Conservation (phyloP, 2,113 vertebrate species). For the Dipodomys stephensi region DNA sequence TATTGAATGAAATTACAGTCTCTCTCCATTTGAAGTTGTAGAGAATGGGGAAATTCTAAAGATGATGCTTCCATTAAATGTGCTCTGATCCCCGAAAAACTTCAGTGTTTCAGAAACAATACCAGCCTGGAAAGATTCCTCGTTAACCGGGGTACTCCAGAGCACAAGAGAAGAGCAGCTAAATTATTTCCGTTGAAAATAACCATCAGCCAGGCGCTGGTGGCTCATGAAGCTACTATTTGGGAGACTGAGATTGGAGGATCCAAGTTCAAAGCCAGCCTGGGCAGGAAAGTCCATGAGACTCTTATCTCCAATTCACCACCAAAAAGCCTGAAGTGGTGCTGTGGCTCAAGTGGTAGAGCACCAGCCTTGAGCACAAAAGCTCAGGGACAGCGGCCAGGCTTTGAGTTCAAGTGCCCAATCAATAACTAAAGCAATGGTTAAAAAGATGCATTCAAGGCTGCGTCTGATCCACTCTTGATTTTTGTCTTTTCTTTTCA, state of each 20-base stretch:
- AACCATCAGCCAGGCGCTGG: no score
- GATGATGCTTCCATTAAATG: not conserved
- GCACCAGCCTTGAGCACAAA: no score
- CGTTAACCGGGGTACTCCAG: not conserved
- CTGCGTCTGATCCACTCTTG: not conserved
- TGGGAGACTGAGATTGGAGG: no score
- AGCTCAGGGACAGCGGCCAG: no score
- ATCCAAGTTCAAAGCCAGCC: no score
- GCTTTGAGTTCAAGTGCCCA: no score
- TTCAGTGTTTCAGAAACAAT: not conserved
- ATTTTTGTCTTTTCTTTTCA: constrained; percentile 73
- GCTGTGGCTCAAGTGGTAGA: no score
- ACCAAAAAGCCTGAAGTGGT: no score
- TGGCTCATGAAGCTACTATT: no score
- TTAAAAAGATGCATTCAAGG: not conserved
- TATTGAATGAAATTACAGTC: constrained; percentile 24
- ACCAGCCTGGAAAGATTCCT: not conserved
- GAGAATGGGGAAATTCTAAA: no score
- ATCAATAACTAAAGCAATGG: not conserved
- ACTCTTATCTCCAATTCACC: no score
- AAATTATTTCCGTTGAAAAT: constrained; percentile 2
- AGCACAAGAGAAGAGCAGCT: not conserved
- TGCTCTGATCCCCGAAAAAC: not conserved
- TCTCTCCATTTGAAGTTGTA: constrained; percentile 14
- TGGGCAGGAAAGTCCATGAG: no score